Conservation (phyloP, 2,113 vertebrate species). For the Menidia beryllina region DNA sequence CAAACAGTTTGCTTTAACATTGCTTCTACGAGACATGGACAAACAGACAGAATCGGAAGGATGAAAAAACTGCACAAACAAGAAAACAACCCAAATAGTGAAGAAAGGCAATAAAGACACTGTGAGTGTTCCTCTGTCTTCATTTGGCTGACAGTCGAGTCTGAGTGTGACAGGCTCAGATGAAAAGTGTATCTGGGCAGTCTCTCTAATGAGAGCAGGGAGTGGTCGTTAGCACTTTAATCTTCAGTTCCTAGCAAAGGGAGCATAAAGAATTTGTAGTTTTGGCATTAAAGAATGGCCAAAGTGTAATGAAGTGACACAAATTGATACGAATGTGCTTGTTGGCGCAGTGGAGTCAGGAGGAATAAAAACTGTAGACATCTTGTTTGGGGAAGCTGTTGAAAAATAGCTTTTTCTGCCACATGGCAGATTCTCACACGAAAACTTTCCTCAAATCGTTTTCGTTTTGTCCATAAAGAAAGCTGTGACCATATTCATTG, state of each 20-base stretch:
- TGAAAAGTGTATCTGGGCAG: constrained; percentile 74
- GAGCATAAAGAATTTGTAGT: constrained; percentile 55
- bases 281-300: constrained; percentile 73
- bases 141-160: constrained; percentile 71
- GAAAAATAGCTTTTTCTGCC: constrained; percentile 46
- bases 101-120: constrained; percentile 46
- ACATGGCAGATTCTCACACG: constrained; percentile 42
- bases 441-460: constrained; percentile 7
- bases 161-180: constrained; percentile 69
- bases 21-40: too few relatives aligned
- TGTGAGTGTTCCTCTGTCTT: constrained; percentile 66
- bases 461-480: constrained; percentile 46
- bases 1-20: neutral
- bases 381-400: constrained; percentile 31
- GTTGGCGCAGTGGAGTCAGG: constrained; percentile 52
- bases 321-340: constrained; percentile 77
- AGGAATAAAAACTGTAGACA: constrained; percentile 36
- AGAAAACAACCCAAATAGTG: constrained; percentile 45
- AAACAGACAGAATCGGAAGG: neutral
- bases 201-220: constrained; percentile 75
- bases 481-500: constrained; percentile 55
- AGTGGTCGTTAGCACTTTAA: constrained; percentile 73
- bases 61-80: neutral
- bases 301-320: constrained; percentile 74
- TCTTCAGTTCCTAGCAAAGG: constrained; percentile 57